phyloP scores from a whole-genome alignment of 37 sponge, comb jelly and placozoan genomes.

The Petrosia ficiformis region DNA sequence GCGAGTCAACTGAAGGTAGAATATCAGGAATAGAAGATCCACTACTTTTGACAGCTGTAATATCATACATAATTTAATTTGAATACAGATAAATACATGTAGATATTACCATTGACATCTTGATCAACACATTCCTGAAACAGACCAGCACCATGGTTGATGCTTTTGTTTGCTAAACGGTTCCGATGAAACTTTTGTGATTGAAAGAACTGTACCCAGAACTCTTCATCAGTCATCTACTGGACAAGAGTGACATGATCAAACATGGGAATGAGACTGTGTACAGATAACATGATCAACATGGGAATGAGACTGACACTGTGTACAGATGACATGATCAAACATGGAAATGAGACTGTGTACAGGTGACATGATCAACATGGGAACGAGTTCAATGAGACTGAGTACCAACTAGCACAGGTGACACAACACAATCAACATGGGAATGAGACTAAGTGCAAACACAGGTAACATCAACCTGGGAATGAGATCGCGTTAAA shows the following conservation, averaged over 20 bases:
- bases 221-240: constrained; percentile 80
- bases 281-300: not conserved
- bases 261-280: not conserved
- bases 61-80: no score
- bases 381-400: constrained; percentile 79
- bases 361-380: not conserved
- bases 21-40: no score
- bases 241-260: not conserved
- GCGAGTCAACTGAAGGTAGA: no score
- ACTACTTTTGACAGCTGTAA: no score
- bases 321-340: not conserved
- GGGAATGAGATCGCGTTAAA: no score
- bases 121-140: constrained; percentile 48
- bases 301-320: constrained; percentile 74
- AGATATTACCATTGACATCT: constrained; percentile 13
- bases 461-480: no score
- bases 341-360: not conserved
- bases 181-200: constrained; percentile 78
- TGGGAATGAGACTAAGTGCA: not conserved
- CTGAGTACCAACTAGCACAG: no score
- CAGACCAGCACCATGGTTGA: not conserved
- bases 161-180: not conserved
- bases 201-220: constrained; percentile 87
- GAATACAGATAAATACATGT: no score
- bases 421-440: not conserved